Evolutionary conservation across 2,113 vertebrate species (phyloP).

Genomic region (Coracopsis vasa): DNA sequence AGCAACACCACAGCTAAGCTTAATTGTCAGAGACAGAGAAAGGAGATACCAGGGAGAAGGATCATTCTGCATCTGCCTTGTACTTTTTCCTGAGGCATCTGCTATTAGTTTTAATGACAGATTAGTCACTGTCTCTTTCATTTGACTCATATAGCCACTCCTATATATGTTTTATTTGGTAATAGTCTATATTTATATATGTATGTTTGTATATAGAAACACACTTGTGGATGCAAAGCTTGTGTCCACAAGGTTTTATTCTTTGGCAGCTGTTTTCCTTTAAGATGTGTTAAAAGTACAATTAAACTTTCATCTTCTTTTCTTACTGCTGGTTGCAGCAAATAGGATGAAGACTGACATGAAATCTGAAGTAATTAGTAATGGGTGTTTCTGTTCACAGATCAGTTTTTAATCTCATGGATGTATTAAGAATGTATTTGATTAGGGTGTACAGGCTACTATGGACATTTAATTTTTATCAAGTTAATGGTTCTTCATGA

Average conservation of each 20-base stretch:
- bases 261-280: not conserved
- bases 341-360: not conserved
- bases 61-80: not conserved
- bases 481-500: not conserved
- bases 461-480: not conserved
- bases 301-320: not conserved
- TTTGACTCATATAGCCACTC: not conserved
- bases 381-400: not conserved
- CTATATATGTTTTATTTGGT: not conserved
- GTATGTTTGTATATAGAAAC: accelerated
- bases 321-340: not conserved
- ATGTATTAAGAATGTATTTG: not conserved
- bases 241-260: not conserved
- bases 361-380: not conserved
- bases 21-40: not conserved
- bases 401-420: not conserved
- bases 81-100: not conserved
- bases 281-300: not conserved
- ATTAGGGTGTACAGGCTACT: not conserved
- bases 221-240: not conserved
- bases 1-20: not conserved
- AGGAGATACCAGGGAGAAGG: not conserved
- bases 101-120: not conserved
- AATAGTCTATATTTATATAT: not conserved
- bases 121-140: not conserved